Percentiles rank a stretch among this genome's conserved stretches.
These are phyloP conservation scores for Camarhynchus parvulus DNA, from an alignment of 2,113 vertebrate species.

Conservation along the genomic window DNA sequence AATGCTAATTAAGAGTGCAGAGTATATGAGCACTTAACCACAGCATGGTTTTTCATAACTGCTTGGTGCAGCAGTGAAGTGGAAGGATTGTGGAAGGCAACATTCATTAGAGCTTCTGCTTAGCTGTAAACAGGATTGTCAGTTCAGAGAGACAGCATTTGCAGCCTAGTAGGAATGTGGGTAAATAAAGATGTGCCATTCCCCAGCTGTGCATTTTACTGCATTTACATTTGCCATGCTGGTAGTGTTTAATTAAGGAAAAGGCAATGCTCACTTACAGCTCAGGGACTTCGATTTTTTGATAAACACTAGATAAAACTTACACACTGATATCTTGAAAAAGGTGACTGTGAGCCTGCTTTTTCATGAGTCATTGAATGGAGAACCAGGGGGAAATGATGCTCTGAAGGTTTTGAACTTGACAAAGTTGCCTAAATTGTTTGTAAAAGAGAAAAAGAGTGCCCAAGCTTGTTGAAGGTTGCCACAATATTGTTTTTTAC, in stretches of 20 bases:
- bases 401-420: not conserved
- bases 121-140: not conserved
- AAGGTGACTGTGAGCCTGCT: not conserved
- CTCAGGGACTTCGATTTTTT: not conserved
- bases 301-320: not conserved
- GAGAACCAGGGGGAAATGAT: not conserved
- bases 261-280: not conserved
- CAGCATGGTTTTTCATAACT: not conserved
- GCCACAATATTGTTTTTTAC: not conserved
- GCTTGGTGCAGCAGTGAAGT: not conserved
- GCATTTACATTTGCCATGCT: not conserved
- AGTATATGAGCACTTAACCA: not conserved
- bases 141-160: not conserved
- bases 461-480: not conserved
- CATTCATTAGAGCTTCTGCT: not conserved
- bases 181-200: not conserved
- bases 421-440: not conserved
- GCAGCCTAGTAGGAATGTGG: not conserved
- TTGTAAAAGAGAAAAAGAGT: not conserved
- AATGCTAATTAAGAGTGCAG: not conserved
- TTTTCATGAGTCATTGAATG: not conserved
- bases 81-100: not conserved
- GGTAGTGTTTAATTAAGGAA: not conserved
- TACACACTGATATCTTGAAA: rapidly evolving
- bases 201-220: not conserved